These are phyloP conservation scores for Eriocheir sinensis DNA, from an alignment of 1,140 invertebrate genomes.

Conservation along the genomic window DNA sequence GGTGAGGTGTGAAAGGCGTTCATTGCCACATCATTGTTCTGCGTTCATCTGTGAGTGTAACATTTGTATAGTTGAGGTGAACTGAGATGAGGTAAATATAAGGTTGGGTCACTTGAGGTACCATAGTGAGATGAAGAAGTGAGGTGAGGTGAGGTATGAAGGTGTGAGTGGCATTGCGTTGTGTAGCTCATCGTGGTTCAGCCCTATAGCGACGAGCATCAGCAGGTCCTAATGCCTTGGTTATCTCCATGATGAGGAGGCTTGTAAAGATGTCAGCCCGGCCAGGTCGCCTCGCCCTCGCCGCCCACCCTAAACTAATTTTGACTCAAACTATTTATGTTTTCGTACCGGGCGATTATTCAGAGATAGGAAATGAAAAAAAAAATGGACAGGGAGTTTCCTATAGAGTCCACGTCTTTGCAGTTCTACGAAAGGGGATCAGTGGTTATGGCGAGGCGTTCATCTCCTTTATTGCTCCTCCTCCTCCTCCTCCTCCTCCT, in stretches of 20 bases:
- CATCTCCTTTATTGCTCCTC: not conserved
- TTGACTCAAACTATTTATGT: conserved; percentile 13
- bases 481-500: not conserved
- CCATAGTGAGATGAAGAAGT: no score
- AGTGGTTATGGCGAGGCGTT: not conserved
- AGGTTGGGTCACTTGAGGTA: no score
- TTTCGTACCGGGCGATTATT: not conserved
- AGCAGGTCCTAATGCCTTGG: not conserved
- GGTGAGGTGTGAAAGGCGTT: no score
- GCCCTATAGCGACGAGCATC: conserved; percentile 7
- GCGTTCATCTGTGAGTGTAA: not conserved
- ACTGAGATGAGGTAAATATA: no score
- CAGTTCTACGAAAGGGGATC: not conserved
- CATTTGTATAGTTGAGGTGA: no score
- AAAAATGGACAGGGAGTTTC: not conserved
- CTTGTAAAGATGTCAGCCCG: not conserved
- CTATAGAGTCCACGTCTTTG: not conserved
- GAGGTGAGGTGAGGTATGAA: no score
- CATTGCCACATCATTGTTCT: no score
- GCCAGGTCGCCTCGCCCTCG: not conserved
- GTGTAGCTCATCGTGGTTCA: not conserved
- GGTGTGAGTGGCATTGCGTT: not conserved
- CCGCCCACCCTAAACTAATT: not conserved
- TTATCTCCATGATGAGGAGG: not conserved
- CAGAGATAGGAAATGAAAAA: conserved; percentile 6